Conservation (phyloP, 1,140 invertebrate species). For the Aricia agestis region DNA sequence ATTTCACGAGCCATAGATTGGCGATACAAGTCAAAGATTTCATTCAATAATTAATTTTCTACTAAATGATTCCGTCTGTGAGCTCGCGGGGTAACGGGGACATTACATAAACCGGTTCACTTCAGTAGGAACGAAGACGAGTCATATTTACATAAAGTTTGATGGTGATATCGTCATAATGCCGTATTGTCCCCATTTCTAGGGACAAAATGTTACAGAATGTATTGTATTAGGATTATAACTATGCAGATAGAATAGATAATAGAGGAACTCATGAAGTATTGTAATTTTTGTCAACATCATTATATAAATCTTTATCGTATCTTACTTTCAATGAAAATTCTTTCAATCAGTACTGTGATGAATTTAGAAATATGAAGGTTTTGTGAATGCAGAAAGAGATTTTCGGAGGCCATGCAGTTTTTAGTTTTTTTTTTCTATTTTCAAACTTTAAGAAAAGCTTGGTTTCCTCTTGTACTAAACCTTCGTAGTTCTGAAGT, state of each 20-base stretch:
- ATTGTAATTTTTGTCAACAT: not conserved
- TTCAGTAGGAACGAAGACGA: slow-evolving; percentile 8
- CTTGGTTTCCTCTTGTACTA: too few species aligned
- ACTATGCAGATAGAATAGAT: not conserved
- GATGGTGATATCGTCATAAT: not conserved
- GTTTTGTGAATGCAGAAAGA: too few species aligned
- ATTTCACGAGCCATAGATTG: not conserved
- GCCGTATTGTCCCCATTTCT: not conserved
- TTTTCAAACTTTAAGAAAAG: too few species aligned
- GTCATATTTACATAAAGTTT: slow-evolving; percentile 15
- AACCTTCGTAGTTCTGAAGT: too few species aligned
- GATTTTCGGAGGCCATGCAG: too few species aligned
- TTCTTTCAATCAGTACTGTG: too few species aligned
- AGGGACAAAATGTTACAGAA: not conserved
- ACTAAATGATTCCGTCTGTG: slow-evolving; percentile 32
- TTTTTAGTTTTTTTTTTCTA: too few species aligned
- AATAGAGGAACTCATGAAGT: not conserved
- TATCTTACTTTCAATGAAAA: too few species aligned
- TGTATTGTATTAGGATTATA: not conserved
- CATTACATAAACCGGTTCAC: slow-evolving; percentile 47
- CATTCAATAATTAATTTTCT: slow-evolving; percentile 13
- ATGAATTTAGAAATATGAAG: too few species aligned
- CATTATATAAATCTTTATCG: too few species aligned
- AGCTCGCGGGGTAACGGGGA: slow-evolving; percentile 49
- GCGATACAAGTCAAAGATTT: not conserved